Percentiles rank a stretch among this genome's conserved stretches.
phyloP scores from a whole-genome alignment of 2,888 invertebrate species.

The Leptarthrus brevirostris region DNA sequence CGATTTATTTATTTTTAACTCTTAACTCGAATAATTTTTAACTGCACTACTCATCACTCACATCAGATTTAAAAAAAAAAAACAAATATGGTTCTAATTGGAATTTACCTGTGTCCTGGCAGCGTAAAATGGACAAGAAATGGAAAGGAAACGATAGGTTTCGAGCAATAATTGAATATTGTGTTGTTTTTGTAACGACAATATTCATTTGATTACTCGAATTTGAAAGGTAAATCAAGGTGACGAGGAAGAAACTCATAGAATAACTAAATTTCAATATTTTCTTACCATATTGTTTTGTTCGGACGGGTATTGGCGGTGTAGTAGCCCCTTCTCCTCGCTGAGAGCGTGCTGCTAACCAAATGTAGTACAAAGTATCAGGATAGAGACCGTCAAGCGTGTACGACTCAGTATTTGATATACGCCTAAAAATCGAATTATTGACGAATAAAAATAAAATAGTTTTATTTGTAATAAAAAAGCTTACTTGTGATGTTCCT shows the following conservation, averaged over 20 bases:
- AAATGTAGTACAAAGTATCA: conserved; percentile 95
- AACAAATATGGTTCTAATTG: conserved; percentile 11
- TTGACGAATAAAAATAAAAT: background rate
- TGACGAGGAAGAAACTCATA: background rate
- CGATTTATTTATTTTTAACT: background rate
- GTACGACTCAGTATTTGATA: conserved; percentile 86
- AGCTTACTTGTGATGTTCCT: conserved; percentile 82
- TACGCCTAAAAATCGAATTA: conserved; percentile 73
- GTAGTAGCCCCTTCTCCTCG: conserved; percentile 96
- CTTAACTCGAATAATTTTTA: conserved; percentile 23
- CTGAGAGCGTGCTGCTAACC: conserved; percentile 94
- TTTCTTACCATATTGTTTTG: conserved; percentile 97
- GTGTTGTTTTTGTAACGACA: background rate
- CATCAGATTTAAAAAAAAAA: conserved; percentile 25
- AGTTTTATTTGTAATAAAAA: conserved; percentile 37
- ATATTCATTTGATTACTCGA: conserved; percentile 6
- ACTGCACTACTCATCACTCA: conserved; percentile 40
- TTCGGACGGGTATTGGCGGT: conserved; percentile 92
- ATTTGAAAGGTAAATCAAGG: background rate
- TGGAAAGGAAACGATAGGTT: too few species aligned
- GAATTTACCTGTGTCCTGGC: conserved; percentile 54
- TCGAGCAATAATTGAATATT: conserved; percentile 9
- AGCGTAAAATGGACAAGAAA: conserved; percentile 43
- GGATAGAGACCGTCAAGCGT: conserved; percentile 92
- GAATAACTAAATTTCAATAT: conserved; percentile 3